Base-by-base conservation (phyloP, 2,888 invertebrate species). In the Hirtodrosophila trivittata region DNA sequence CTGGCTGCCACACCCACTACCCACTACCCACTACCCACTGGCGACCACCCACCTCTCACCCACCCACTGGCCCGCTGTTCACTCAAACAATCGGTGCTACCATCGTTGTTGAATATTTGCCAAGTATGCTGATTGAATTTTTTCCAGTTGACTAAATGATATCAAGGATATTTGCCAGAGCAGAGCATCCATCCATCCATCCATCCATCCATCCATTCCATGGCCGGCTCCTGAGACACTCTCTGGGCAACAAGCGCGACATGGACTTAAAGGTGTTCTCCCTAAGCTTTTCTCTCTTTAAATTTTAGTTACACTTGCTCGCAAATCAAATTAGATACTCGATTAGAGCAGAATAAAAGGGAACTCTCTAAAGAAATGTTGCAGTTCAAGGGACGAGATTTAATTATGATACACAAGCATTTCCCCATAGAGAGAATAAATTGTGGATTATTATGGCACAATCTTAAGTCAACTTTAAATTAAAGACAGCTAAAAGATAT, bases 101-200 rank as follows among this genome's bases (percentile, higher is more conserved):
- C 62, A 45, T 54, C 59, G 30, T 42, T 52, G 66, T 73, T 70
- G 77, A 80, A 80, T 87, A 88, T 88, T 89, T 88, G 89, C 87
- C 81, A 86, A 88, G 88, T 86, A 88, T 88, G 86, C 88, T 88
- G 88, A 88, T 88, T 88, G 88, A 88, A 88, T 88, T 88, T 85
- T 85, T 88, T 88, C 88, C 89, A 82, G 87, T 87, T 88, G 88
- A 87, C 88, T 88, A 87, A 88, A 85, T 88, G 89, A 87, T 89
- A 88, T 89, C 88, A 89, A 88, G 88, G 88, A 89, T 89, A 88
- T 88, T 87, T 88, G 81, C 81, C 81, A 47, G 68, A 54, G 58
- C 81, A 47, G 68, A 54, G 59, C 65, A 58, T 58, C n/a, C n/a
- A n/a, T n/a, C n/a, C n/a, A n/a, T n/a, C n/a, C n/a, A n/a, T n/a